Conservation (phyloP, 1,140 invertebrate species). For the Anastrepha ludens region DNA sequence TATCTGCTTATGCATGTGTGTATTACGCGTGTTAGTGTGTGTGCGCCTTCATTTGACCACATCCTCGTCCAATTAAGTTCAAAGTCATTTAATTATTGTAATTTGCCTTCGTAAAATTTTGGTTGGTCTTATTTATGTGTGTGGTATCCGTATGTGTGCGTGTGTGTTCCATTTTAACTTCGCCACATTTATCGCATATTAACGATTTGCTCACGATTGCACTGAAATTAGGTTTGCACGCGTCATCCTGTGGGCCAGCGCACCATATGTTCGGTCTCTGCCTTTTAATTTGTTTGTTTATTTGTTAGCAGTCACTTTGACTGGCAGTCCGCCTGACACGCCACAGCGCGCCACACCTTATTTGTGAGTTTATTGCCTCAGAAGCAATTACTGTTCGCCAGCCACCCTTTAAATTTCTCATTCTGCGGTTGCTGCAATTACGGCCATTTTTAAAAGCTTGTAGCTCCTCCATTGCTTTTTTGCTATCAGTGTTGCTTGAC, state of each 20-base stretch:
- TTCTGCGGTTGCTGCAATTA: not conserved
- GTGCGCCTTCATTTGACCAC: conserved; percentile 43
- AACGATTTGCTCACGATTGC: conserved; percentile 35
- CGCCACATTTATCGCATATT: conserved; percentile 24
- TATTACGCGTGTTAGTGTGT: no score
- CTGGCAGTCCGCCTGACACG: not conserved
- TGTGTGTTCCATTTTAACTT: not conserved
- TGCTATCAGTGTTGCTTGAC: not conserved
- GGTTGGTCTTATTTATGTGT: conserved; percentile 1
- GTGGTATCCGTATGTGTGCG: not conserved
- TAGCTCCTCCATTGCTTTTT: not conserved
- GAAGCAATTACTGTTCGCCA: not conserved
- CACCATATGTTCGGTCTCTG: conserved; percentile 26
- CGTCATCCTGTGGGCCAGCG: not conserved
- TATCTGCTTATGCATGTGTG: no score
- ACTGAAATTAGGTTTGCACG: conserved; percentile 22
- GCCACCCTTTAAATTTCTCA: not conserved
- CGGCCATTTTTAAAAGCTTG: not conserved
- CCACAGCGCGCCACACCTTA: conserved; percentile 33
- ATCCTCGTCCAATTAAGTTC: conserved; percentile 67
- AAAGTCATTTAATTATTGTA: conserved; percentile 72
- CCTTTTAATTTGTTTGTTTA: conserved; percentile 50
- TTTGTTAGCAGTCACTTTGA: conserved; percentile 49
- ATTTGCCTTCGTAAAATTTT: conserved; percentile 58
- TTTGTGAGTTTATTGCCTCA: not conserved